phyloP scores from a whole-genome alignment of 2,797 vertebrate species.

The Peromyscus aztecus region DNA sequence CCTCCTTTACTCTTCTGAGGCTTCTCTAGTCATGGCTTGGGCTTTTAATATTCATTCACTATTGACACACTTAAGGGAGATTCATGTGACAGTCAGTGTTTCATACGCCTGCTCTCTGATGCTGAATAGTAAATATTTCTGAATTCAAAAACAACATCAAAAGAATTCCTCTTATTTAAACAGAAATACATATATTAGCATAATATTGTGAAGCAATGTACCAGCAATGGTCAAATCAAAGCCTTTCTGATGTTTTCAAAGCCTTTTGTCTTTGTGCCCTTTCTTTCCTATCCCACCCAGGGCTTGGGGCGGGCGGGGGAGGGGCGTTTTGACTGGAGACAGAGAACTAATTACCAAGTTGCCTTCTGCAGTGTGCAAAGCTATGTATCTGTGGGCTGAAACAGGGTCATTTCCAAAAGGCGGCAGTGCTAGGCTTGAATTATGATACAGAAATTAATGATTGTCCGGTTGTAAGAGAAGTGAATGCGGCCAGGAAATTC shows the following conservation, averaged over 20 bases:
- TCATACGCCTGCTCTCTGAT: not conserved
- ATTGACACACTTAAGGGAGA: not conserved
- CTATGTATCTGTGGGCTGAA: not conserved
- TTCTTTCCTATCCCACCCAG: not conserved
- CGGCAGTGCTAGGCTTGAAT: not conserved
- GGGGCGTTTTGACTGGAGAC: not conserved
- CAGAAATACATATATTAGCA: not conserved
- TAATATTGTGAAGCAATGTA: not conserved
- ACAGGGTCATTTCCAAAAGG: not conserved
- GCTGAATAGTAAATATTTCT: not conserved
- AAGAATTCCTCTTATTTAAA: not conserved
- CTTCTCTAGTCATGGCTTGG: not conserved
- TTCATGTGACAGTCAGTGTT: not conserved
- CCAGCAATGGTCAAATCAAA: not conserved
- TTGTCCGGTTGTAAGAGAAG: not conserved
- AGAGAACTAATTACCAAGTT: not conserved
- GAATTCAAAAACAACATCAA: not conserved
- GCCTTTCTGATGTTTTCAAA: not conserved
- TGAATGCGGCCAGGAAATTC: not conserved
- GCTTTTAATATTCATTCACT: not conserved
- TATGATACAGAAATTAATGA: not conserved
- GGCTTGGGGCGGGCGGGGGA: not conserved
- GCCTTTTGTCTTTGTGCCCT: not conserved
- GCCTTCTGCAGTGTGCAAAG: not conserved
- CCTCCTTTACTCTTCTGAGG: not conserved